These are phyloP conservation scores for Drosophila pseudoobscura DNA, from an alignment of 1,140 invertebrate genomes.

Conservation along the genomic window DNA sequence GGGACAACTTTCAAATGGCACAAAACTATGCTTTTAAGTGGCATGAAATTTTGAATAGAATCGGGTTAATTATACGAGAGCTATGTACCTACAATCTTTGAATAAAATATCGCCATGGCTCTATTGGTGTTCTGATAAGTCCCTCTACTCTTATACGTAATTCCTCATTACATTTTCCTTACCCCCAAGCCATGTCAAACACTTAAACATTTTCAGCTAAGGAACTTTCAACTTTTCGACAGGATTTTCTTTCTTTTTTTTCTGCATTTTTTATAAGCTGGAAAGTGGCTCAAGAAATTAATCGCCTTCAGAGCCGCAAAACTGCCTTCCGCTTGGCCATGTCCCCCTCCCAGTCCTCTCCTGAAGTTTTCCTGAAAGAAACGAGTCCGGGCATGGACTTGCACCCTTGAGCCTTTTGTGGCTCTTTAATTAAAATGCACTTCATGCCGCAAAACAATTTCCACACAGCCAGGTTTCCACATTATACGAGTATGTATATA, in stretches of 20 bases:
- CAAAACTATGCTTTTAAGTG: neutral
- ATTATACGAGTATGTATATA: conserved; percentile 11
- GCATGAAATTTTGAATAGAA: too few relatives aligned
- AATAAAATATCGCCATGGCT: too few relatives aligned
- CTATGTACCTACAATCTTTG: too few relatives aligned
- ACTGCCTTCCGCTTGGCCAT: conserved; percentile 36
- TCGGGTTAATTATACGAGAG: too few relatives aligned
- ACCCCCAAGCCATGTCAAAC: neutral
- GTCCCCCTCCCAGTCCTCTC: neutral
- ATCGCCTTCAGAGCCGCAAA: conserved; percentile 46
- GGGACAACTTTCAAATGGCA: neutral
- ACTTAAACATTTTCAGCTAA: conserved; percentile 21
- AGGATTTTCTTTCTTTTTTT: conserved; percentile 1
- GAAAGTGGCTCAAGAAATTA: conserved; percentile 52
- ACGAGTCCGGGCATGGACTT: conserved; percentile 16
- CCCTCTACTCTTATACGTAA: too few relatives aligned
- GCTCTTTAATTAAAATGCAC: conserved; percentile 73
- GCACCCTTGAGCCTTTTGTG: conserved; percentile 46
- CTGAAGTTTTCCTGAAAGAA: conserved; percentile 10
- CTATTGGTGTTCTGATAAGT: too few relatives aligned
- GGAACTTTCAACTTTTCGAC: conserved; percentile 38
- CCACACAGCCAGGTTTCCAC: conserved; percentile 17
- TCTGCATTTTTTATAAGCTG: conserved; percentile 14
- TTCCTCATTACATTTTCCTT: too few relatives aligned
- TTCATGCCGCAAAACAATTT: conserved; percentile 40